Evolutionary conservation across 1,140 invertebrate genomes (phyloP), one percentile per base, ranked within the genome.

Genomic region (Coboldia fuscipes): DNA sequence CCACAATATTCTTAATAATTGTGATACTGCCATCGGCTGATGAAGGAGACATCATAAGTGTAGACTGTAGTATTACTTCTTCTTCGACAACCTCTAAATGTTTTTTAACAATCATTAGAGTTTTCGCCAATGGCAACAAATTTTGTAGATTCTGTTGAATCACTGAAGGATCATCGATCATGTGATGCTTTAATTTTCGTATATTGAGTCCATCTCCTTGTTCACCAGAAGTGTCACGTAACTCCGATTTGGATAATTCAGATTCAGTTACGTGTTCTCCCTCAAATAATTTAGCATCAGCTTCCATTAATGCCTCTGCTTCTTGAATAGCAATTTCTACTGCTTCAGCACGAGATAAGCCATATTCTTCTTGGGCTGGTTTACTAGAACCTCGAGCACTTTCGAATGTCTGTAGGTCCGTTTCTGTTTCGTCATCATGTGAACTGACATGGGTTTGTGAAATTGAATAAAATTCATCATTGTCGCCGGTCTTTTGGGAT

Each of bases 1-100:
- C 61, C n/a, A 62, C 50, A 28, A 72, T 50, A 41, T 63, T 70
- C 28, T 58, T 56, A 12, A 74, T 60, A n/a, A 72, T 64, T 41
- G 68, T 68, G 38, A 72, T 56, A 44, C 70, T 72, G 39, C 62
- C 61, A 38, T 66, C 63, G 3, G 67, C 68, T 12, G 68, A 62
- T 18, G 66, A 58, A 7, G 65, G 57, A 0, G 67, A 65, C 43
- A 68, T 63, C 62, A 71, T 70, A 37, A 66, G 54, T 28, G 66
- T 60, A 6, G 68, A 66, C 46, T 71, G 66, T 13, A 65, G 46
- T 33, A 68, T 48, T 4, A 72, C 60, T 46, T 71, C 66, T 37
- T 63, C 57, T 48, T 72, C 63, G 14, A 70, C 64, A 7, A 58
- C 51, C 35, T 58, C 50, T 29, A 73, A 46, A 42, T 65, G 58